phyloP scores from a whole-genome alignment of 2,113 vertebrate genomes.

The Embiotoca jacksoni region DNA sequence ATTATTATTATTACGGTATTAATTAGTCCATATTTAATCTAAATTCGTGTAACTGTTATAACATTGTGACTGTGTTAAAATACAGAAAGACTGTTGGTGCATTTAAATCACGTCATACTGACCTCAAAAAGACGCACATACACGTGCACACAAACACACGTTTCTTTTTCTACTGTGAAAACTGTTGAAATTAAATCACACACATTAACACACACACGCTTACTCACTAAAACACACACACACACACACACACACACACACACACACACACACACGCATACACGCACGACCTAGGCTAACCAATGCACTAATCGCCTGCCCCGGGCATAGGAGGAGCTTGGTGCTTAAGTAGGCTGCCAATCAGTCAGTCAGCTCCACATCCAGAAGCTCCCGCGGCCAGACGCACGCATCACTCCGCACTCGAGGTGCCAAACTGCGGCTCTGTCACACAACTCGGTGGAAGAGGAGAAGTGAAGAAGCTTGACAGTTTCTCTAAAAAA shows the following conservation, averaged over 20 bases:
- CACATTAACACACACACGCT: slow-evolving; percentile 43
- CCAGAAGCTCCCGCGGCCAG: slow-evolving; percentile 92
- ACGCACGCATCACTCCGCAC: slow-evolving; percentile 91
- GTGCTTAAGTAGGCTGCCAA: slow-evolving; percentile 95
- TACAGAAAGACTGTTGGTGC: neutral
- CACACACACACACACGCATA: slow-evolving; percentile 55
- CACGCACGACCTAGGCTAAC: slow-evolving; percentile 79
- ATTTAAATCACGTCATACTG: slow-evolving; percentile 22
- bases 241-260: slow-evolving; percentile 53
- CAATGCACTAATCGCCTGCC: slow-evolving; percentile 86
- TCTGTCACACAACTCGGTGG: slow-evolving; percentile 84
- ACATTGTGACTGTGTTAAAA: no score
- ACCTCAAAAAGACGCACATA: slow-evolving; percentile 23
- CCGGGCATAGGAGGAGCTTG: slow-evolving; percentile 89
- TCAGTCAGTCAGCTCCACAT: slow-evolving; percentile 98
- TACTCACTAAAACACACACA: no score
- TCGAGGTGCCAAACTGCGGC: slow-evolving; percentile 90
- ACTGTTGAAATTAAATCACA: slow-evolving; percentile 66
- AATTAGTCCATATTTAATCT: neutral
- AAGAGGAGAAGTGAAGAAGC: slow-evolving; percentile 61
- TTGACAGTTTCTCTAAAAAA: slow-evolving; percentile 52
- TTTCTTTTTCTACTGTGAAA: slow-evolving; percentile 45
- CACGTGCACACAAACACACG: slow-evolving; percentile 26
- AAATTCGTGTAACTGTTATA: no score
- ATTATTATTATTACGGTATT: neutral